Evolutionary conservation across 2,888 invertebrate genomes (phyloP), one percentile per base, ranked within the genome.

Genomic region (Pandemis corylana): DNA sequence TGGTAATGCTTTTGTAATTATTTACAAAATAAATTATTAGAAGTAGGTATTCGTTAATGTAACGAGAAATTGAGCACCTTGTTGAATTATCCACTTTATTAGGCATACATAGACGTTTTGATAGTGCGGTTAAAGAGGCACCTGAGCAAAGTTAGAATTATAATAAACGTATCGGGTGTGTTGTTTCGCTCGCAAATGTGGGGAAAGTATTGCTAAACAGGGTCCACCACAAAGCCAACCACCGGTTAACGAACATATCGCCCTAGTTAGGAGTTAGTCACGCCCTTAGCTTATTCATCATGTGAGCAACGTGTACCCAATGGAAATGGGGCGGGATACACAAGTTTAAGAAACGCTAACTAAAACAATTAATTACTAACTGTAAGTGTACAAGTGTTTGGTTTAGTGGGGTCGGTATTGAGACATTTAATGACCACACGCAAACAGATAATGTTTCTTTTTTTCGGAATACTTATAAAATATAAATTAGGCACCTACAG

Each of bases 261-360:
- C 82, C 80, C 79, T 78, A 81, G 82, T 84, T 86, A 81, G 78
- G 75, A 85, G 82, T 83, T 83, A 81, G 85, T 82, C 84, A 86
- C 85, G 86, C 85, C 79, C 79, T 77, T 77, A 70, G 78, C 79
- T 77, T 81, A 83, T 86, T 82, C 80, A 84, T 83, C 80, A 81
- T 79, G 75, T 77, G 76, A 36, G 76, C 76, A 78, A 77, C 79
- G 77, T 78, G 28, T 3, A 20, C 13, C 46, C 46, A 46, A 12
- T 20, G 56, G 20, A 9, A 56, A 56, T 5, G 10, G 59, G 59
- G 12, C 12, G 28, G 59, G 28, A 12, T 20, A 59, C 5, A 59
- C 28, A 28, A 59, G 12, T 59, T 59, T 28, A 28, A 59, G 12
- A 59, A 59, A 2, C 12, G 20, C 28, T 4, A 59, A 59, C 4